A percentile compares a stretch with the other conserved stretches of the same genome.
Evolutionary conservation across 2,113 vertebrate species (phyloP).

Genomic region (Strix uralensis): DNA sequence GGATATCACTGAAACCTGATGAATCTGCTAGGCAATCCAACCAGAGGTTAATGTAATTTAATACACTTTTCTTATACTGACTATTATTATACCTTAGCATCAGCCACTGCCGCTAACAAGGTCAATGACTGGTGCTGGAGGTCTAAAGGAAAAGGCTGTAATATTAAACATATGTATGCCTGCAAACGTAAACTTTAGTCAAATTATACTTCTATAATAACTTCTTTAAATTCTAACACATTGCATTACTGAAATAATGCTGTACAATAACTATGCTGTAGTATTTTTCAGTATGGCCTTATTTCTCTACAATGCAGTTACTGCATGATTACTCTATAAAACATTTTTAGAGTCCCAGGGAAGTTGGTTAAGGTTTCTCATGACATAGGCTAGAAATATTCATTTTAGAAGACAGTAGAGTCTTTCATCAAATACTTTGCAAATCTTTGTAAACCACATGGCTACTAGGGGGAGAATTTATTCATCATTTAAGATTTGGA

Average conservation of each 20-base stretch:
- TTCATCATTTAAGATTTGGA: conserved; percentile 7
- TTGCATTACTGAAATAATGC: conserved; percentile 24
- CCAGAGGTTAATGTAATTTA: neutral
- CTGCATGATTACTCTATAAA: conserved; percentile 50
- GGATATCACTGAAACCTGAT: neutral
- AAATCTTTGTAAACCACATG: conserved; percentile 8
- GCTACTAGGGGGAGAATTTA: neutral
- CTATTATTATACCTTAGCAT: neutral
- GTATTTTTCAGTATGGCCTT: conserved; percentile 27
- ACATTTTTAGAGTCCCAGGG: conserved; percentile 38
- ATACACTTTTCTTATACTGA: neutral
- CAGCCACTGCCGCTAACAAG: neutral
- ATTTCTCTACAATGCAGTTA: conserved; percentile 36
- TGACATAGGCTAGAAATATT: neutral
- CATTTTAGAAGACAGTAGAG: neutral
- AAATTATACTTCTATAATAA: conserved; percentile 33
- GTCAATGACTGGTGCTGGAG: neutral
- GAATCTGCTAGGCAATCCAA: neutral
- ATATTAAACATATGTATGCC: neutral
- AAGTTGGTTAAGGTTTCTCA: conserved; percentile 33
- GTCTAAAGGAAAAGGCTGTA: neutral
- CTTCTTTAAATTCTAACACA: conserved; percentile 28
- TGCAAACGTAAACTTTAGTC: conserved; percentile 9
- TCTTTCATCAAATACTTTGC: conserved; percentile 25
- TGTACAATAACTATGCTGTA: neutral